Conservation (phyloP, 2,113 vertebrate species). For the Puntigrus tetrazona region DNA sequence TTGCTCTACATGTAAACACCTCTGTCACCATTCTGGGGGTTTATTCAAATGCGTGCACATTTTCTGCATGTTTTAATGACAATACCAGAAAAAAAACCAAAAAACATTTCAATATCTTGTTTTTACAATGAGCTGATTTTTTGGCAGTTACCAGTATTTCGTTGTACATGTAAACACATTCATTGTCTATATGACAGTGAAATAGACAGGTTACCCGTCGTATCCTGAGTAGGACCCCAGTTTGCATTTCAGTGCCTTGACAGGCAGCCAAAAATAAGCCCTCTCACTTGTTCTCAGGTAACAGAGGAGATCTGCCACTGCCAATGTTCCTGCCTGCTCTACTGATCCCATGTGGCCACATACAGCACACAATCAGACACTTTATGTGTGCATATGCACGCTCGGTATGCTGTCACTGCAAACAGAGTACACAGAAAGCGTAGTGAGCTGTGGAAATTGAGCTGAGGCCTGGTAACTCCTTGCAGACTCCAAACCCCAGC, state of each 20-base stretch:
- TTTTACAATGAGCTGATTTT: not conserved
- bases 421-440: not conserved
- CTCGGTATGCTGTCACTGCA: not conserved
- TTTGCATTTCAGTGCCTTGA: conserved; percentile 10
- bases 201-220: conserved; percentile 31
- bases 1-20: not conserved
- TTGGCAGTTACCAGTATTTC: not conserved
- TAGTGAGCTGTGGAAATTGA: conserved; percentile 17
- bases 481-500: not conserved
- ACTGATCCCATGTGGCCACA: conserved; percentile 25
- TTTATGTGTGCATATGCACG: not conserved
- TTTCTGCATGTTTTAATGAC: not conserved
- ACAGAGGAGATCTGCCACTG: conserved; percentile 53
- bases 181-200: conserved; percentile 39
- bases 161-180: not conserved
- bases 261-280: conserved; percentile 59
- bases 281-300: conserved; percentile 57
- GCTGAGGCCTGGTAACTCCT: not conserved
- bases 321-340: not conserved
- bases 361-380: not conserved
- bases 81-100: not conserved
- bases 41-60: not conserved
- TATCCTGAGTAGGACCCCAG: conserved; percentile 35
- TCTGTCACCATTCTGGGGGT: not conserved
- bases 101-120: not conserved